Percentiles rank a stretch among this genome's conserved stretches.
These are phyloP conservation scores for Cheumatopsyche charites DNA, from an alignment of 1,140 invertebrate genomes.

Conservation along the genomic window DNA sequence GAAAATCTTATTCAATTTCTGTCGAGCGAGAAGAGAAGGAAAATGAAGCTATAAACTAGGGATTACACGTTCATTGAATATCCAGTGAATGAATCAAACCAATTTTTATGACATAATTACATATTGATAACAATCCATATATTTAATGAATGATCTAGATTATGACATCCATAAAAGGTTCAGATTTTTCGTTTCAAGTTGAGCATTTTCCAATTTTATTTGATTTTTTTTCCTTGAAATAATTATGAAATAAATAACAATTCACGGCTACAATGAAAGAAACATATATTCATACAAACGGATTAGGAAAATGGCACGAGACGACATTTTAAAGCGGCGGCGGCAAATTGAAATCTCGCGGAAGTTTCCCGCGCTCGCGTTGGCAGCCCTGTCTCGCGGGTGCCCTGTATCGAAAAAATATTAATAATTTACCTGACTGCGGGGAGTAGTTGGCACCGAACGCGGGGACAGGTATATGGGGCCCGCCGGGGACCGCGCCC, in stretches of 20 bases:
- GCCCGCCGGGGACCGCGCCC: constrained; percentile 27
- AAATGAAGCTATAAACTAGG: constrained; percentile 31
- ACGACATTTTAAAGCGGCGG: background rate
- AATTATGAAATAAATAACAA: no score
- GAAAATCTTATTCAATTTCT: constrained; percentile 44
- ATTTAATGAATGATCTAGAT: background rate
- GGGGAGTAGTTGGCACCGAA: constrained; percentile 41
- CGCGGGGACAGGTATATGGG: constrained; percentile 45
- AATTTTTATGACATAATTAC: background rate
- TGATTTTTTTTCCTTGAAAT: no score
- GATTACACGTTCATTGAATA: background rate
- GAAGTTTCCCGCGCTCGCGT: background rate
- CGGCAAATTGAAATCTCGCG: constrained; percentile 8
- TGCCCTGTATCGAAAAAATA: constrained; percentile 49
- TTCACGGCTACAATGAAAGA: no score
- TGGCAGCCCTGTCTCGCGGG: constrained; percentile 39
- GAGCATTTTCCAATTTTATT: no score
- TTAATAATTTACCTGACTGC: constrained; percentile 49
- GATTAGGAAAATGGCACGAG: background rate
- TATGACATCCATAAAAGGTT: background rate
- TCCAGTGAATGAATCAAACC: background rate
- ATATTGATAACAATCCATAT: background rate
- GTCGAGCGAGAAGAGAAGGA: constrained; percentile 33
- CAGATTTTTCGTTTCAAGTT: no score
- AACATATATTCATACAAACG: constrained; percentile 3